Evolutionary conservation across 2,888 invertebrate genomes (phyloP).

Genomic region (Heterodera filipjevi): DNA sequence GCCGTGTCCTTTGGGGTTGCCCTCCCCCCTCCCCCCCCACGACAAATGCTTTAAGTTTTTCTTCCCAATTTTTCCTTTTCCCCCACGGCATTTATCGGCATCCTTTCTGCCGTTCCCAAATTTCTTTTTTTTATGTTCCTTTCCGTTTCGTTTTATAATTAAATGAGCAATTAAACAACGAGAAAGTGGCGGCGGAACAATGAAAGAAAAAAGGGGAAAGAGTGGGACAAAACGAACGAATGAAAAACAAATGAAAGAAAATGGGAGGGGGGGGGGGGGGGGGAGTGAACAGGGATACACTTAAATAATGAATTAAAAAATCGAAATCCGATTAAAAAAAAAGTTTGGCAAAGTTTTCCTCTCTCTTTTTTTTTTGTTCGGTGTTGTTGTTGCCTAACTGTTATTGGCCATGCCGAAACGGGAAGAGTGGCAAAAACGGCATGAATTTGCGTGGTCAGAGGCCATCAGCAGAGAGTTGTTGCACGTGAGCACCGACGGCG

Average conservation of each 20-base stretch:
- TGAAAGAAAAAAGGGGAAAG: not conserved
- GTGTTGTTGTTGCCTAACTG: not conserved
- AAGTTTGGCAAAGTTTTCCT: not conserved
- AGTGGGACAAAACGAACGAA: not conserved
- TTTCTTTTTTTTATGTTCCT: not conserved
- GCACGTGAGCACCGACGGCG: constrained; percentile 4
- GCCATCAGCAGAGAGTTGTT: constrained; percentile 49
- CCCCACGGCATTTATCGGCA: not conserved
- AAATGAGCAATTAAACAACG: constrained; percentile 9
- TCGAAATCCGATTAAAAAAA: not conserved
- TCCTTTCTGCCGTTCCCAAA: not conserved
- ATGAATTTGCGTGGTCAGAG: constrained; percentile 57
- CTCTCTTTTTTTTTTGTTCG: not conserved
- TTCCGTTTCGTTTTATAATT: not conserved
- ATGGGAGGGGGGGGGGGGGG: too few relatives aligned
- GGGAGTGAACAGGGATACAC: too few relatives aligned
- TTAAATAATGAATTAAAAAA: not conserved
- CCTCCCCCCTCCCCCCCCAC: not conserved
- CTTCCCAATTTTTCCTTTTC: not conserved
- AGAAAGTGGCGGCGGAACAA: not conserved
- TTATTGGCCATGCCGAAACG: not conserved
- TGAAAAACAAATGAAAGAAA: not conserved
- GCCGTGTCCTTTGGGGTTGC: not conserved
- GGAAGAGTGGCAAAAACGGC: constrained; percentile 63
- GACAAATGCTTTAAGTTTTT: not conserved